Evolutionary conservation across 2,888 invertebrate species (phyloP).

Genomic region (Drepanosiphum platanoidis): DNA sequence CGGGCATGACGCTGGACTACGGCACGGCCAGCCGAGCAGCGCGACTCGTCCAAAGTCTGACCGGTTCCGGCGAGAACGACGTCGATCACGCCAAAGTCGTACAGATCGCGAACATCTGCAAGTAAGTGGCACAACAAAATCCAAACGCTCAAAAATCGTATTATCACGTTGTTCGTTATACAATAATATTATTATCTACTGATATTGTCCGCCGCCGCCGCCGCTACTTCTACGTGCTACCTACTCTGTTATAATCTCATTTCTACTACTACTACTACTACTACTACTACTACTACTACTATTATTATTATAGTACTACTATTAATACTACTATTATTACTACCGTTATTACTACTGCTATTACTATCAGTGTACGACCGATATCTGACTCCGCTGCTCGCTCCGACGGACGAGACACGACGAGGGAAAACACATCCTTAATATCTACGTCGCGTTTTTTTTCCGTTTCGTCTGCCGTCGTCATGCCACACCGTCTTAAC

Average conservation of each 20-base stretch:
- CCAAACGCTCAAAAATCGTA: conserved; percentile 18
- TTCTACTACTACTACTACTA: background rate
- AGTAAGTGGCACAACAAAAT: conserved; percentile 45
- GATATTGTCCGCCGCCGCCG: background rate
- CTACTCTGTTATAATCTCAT: background rate
- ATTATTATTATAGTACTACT: background rate
- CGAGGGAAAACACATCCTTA: background rate
- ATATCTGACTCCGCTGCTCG: background rate
- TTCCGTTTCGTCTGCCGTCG: background rate
- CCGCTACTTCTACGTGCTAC: background rate
- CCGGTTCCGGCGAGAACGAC: conserved; percentile 35
- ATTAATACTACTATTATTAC: background rate
- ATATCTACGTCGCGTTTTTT: background rate
- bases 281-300: background rate
- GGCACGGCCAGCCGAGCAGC: conserved; percentile 47
- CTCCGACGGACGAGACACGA: background rate
- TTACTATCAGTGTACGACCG: too few species aligned
- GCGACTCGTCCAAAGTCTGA: conserved; percentile 42
- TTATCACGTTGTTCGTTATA: background rate
- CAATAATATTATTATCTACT: background rate
- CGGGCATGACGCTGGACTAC: conserved; percentile 53
- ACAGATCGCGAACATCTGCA: conserved; percentile 53
- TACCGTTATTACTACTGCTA: background rate
- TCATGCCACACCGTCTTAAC: conserved; percentile 29
- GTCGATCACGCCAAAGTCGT: conserved; percentile 1